phyloP scores from a whole-genome alignment of 2,113 vertebrate genomes.

The Sinocyclocheilus anophthalmus region DNA sequence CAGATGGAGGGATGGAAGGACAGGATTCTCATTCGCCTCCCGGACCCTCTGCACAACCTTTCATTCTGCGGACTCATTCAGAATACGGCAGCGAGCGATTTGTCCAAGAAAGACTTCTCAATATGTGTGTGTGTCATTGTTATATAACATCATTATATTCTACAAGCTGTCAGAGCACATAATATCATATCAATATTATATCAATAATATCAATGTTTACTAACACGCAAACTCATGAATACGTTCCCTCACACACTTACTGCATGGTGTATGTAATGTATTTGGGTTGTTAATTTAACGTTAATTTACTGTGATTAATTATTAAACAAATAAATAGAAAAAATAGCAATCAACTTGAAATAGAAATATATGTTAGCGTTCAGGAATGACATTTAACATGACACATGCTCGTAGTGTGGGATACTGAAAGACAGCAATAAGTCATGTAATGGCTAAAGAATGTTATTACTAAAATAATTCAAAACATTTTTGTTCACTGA shows the following conservation, averaged over 20 bases:
- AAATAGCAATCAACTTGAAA: neutral
- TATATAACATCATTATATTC: constrained; percentile 7
- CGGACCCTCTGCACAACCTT: neutral
- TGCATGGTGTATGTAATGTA: neutral
- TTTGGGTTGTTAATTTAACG: neutral
- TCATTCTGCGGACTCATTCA: neutral
- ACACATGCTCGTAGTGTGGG: too few relatives aligned
- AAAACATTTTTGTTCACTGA: too few relatives aligned
- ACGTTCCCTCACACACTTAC: neutral
- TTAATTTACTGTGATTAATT: neutral
- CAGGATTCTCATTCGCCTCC: constrained; percentile 24
- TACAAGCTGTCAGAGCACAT: neutral
- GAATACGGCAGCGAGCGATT: constrained; percentile 8
- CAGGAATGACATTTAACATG: too few relatives aligned
- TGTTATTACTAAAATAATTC: too few relatives aligned
- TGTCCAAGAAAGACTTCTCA: neutral
- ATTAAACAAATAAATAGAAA: neutral
- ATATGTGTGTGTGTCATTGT: neutral
- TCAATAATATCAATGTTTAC: constrained; percentile 7
- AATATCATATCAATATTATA: neutral
- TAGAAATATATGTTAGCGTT: too few relatives aligned
- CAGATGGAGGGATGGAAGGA: constrained; percentile 33
- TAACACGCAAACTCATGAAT: constrained; percentile 1
- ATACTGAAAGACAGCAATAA: too few relatives aligned
- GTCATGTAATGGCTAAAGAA: too few relatives aligned